phyloP scores from a whole-genome alignment of 2,113 vertebrate species.

The Syrmaticus mikado region DNA sequence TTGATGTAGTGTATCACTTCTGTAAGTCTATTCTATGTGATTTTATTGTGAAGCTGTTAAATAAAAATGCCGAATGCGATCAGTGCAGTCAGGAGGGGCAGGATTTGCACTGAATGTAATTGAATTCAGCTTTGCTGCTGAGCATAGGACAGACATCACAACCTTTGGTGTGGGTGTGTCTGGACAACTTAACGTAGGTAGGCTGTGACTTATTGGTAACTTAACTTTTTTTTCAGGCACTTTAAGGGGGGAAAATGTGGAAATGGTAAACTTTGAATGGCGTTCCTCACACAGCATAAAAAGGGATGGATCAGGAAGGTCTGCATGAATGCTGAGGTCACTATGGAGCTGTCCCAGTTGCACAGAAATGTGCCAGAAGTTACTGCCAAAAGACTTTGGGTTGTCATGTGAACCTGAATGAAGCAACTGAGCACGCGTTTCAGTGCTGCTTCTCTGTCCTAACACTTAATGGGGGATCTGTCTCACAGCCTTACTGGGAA shows the following conservation, averaged over 20 bases:
- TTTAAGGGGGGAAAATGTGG: neutral
- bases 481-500: neutral
- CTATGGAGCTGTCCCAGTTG: neutral
- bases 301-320: neutral
- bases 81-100: neutral
- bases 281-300: neutral
- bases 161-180: rapidly evolving
- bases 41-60: neutral
- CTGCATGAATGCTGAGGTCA: neutral
- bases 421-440: neutral
- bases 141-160: neutral
- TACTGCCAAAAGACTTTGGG: neutral
- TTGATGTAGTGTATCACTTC: neutral
- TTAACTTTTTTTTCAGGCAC: neutral
- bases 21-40: neutral
- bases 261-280: neutral
- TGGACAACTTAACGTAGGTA: neutral
- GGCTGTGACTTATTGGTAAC: neutral
- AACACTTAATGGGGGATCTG: neutral
- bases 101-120: neutral
- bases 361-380: neutral
- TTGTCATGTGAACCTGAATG: neutral
- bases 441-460: neutral
- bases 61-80: neutral
- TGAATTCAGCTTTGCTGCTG: neutral